phyloP scores from a whole-genome alignment of 2,797 vertebrate genomes.

The Centropyge bicolor region DNA sequence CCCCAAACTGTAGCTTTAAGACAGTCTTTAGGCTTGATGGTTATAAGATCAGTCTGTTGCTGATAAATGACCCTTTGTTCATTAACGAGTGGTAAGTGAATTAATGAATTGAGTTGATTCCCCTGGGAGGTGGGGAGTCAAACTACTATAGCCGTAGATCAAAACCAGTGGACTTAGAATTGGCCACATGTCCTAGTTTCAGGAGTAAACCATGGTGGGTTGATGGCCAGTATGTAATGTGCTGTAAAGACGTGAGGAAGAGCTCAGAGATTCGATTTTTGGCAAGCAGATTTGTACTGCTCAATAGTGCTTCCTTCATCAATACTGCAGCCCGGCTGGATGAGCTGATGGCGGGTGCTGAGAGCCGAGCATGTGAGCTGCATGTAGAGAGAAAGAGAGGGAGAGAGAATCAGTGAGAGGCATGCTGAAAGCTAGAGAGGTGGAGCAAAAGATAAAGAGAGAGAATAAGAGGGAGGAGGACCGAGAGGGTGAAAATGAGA shows the following conservation, averaged over 20 bases:
- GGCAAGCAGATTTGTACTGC: conserved; percentile 53
- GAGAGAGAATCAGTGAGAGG: conserved; percentile 20
- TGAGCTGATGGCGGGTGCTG: conserved; percentile 41
- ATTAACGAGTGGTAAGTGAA: conserved; percentile 24
- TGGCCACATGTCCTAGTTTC: conserved; percentile 17
- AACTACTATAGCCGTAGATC: conserved; percentile 10
- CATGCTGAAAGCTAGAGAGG: conserved; percentile 39
- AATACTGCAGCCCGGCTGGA: conserved; percentile 58
- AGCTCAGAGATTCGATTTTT: conserved; percentile 39
- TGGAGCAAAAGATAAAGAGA: conserved; percentile 47
- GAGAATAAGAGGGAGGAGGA: conserved; percentile 18
- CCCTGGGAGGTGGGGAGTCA: neutral
- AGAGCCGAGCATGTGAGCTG: conserved; percentile 62
- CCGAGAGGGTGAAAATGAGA: conserved; percentile 38
- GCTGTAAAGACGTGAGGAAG: conserved; percentile 15
- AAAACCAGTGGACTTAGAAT: conserved; percentile 8
- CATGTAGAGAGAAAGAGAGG: conserved; percentile 53
- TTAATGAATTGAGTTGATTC: conserved; percentile 55
- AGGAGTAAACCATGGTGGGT: neutral
- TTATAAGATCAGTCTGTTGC: conserved; percentile 8
- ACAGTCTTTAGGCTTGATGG: neutral
- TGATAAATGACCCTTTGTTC: conserved; percentile 33
- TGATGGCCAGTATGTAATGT: conserved; percentile 11
- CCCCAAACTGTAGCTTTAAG: neutral
- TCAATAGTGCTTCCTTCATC: conserved; percentile 56